A percentile compares a stretch with the other conserved stretches of the same genome.
Evolutionary conservation across 2,888 invertebrate species (phyloP).

Genomic region (Aromia moschata): DNA sequence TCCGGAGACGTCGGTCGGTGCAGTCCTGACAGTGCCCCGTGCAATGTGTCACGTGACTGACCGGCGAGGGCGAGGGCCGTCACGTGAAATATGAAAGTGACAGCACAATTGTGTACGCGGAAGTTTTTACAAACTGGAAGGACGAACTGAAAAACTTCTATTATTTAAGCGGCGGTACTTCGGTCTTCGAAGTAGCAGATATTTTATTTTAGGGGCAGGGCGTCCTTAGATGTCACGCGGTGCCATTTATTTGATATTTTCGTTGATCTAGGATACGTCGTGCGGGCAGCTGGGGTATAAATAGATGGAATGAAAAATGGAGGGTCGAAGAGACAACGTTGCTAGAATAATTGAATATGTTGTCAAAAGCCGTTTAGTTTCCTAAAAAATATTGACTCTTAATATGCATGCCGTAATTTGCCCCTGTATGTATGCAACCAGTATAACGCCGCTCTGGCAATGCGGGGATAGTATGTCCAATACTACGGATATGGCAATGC

Average conservation of each 20-base stretch:
- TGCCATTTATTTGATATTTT: constrained; percentile 16
- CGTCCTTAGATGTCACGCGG: constrained; percentile 2
- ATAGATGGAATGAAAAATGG: too few species aligned
- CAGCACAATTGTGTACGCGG: constrained; percentile 31
- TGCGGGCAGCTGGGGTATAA: background rate
- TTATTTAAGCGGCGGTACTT: constrained; percentile 21
- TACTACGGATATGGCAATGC: too few species aligned
- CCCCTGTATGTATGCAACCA: too few species aligned
- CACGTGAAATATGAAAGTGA: constrained; percentile 42
- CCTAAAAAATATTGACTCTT: too few species aligned
- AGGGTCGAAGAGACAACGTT: too few species aligned
- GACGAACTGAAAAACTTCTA: constrained; percentile 17
- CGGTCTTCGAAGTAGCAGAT: constrained; percentile 17
- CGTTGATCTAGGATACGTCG: constrained; percentile 2
- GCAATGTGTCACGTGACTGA: constrained; percentile 48
- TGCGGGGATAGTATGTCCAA: too few species aligned
- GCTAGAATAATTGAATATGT: too few species aligned
- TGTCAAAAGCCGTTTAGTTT: too few species aligned
- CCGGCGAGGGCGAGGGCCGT: constrained; percentile 36
- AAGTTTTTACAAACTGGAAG: constrained; percentile 24
- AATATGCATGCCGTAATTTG: too few species aligned
- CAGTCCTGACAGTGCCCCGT: constrained; percentile 42
- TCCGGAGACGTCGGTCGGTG: constrained; percentile 38
- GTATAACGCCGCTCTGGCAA: too few species aligned
- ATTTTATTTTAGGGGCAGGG: constrained; percentile 7